phyloP scores from a whole-genome alignment of 2,113 vertebrate genomes.

The Pontoporia blainvillei region DNA sequence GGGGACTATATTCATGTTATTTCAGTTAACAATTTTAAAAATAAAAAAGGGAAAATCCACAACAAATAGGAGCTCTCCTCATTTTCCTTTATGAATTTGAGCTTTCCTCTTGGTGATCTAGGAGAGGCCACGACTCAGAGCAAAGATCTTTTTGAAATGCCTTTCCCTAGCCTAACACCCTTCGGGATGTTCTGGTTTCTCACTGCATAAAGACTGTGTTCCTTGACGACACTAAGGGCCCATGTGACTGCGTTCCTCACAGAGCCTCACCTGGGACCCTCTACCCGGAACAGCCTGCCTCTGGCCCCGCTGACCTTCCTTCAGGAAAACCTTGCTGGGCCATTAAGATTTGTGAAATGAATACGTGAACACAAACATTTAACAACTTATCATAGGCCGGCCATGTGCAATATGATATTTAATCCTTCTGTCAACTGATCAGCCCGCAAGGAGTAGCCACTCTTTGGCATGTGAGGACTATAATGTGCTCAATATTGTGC shows the following conservation, averaged over 20 bases:
- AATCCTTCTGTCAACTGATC: background rate
- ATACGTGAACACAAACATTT: background rate
- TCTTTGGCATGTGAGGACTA: background rate
- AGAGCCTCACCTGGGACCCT: background rate
- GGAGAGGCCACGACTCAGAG: background rate
- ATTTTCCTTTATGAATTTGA: background rate
- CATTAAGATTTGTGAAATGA: background rate
- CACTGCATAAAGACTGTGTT: background rate
- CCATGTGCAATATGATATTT: background rate
- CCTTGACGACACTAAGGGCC: too few relatives aligned
- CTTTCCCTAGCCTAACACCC: background rate
- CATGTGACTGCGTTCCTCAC: background rate
- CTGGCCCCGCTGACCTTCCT: background rate
- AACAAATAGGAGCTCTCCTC: background rate
- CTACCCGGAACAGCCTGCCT: background rate
- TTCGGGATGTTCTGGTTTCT: background rate
- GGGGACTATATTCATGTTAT: background rate
- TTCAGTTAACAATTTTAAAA: background rate
- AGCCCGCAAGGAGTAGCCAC: background rate
- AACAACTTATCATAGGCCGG: background rate
- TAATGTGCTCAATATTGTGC: background rate
- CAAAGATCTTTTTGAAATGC: background rate
- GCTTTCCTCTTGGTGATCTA: background rate
- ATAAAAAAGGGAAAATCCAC: background rate
- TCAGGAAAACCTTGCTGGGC: background rate